Percentiles rank a stretch among this genome's conserved stretches.
Conservation (phyloP, 2,113 vertebrate species). For the Nanger granti region DNA sequence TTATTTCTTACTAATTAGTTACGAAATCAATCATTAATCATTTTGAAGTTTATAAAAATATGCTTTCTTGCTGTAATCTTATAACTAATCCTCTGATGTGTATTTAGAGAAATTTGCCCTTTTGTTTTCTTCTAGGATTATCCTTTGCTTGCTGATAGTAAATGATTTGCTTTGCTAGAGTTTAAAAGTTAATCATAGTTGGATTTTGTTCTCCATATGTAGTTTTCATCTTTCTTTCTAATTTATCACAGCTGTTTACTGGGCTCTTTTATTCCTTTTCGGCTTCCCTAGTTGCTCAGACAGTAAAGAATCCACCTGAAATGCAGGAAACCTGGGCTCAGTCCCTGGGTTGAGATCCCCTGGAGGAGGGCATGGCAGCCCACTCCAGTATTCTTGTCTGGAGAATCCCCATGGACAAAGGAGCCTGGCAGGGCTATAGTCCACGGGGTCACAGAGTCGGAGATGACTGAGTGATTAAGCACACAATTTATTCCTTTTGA, state of each 20-base stretch:
- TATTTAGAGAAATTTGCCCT: conserved; percentile 75
- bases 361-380: background rate
- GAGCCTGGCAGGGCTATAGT: background rate
- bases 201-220: conserved; percentile 47
- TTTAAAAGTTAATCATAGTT: conserved; percentile 43
- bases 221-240: conserved; percentile 46
- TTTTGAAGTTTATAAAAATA: conserved; percentile 70
- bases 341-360: background rate
- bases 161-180: conserved; percentile 73
- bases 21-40: conserved; percentile 84
- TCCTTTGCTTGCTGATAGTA: conserved; percentile 72
- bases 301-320: background rate
- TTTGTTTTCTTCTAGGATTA: conserved; percentile 60
- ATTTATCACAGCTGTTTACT: background rate
- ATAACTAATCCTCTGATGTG: conserved; percentile 90
- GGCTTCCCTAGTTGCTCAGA: background rate
- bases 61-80: conserved; percentile 99
- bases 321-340: background rate
- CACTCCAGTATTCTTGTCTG: background rate
- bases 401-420: background rate
- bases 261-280: conserved; percentile 31
- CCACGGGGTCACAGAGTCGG: background rate
- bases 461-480: background rate
- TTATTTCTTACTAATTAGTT: conserved; percentile 84
- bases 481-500: conserved; percentile 20